Percentiles rank a stretch among this genome's conserved stretches.
phyloP scores from a whole-genome alignment of 2,113 vertebrate species.

The Dicentrarchus labrax region DNA sequence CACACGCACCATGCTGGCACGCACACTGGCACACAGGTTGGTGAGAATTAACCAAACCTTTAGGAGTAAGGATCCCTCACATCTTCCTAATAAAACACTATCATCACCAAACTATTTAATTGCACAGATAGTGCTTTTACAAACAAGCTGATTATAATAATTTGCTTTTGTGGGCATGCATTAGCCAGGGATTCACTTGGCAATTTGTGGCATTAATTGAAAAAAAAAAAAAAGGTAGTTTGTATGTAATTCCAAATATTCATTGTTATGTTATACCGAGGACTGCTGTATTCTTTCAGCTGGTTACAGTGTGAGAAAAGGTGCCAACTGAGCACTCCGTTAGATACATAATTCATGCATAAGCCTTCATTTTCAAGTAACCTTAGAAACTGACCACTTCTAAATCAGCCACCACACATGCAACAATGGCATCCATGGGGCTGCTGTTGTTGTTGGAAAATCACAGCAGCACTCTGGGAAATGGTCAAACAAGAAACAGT shows the following conservation, averaged over 20 bases:
- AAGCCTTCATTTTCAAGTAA: slow-evolving; percentile 37
- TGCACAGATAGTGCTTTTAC: slow-evolving; percentile 72
- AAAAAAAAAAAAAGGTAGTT: slow-evolving; percentile 37
- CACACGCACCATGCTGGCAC: slow-evolving; percentile 21
- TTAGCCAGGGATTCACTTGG: slow-evolving; percentile 55
- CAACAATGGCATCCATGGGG: neutral
- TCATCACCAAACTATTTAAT: slow-evolving; percentile 65
- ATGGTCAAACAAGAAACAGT: slow-evolving; percentile 9
- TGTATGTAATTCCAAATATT: slow-evolving; percentile 21
- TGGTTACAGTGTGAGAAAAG: slow-evolving; percentile 21
- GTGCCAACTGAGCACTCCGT: slow-evolving; percentile 18
- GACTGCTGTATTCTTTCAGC: slow-evolving; percentile 8
- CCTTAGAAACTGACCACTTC: slow-evolving; percentile 47
- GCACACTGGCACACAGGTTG: slow-evolving; percentile 34
- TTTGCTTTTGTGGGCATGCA: slow-evolving; percentile 45
- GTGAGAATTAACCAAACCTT: slow-evolving; percentile 64
- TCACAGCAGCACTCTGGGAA: slow-evolving; percentile 22
- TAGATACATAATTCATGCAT: slow-evolving; percentile 50
- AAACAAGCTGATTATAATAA: slow-evolving; percentile 68
- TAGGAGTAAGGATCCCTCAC: slow-evolving; percentile 42
- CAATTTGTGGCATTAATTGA: slow-evolving; percentile 60
- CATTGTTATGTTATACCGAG: slow-evolving; percentile 14
- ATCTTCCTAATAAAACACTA: slow-evolving; percentile 56
- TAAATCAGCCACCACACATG: neutral
- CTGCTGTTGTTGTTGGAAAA: slow-evolving; percentile 11